phyloP scores from a whole-genome alignment of 1,140 invertebrate genomes.

The Olivierus martensii region DNA sequence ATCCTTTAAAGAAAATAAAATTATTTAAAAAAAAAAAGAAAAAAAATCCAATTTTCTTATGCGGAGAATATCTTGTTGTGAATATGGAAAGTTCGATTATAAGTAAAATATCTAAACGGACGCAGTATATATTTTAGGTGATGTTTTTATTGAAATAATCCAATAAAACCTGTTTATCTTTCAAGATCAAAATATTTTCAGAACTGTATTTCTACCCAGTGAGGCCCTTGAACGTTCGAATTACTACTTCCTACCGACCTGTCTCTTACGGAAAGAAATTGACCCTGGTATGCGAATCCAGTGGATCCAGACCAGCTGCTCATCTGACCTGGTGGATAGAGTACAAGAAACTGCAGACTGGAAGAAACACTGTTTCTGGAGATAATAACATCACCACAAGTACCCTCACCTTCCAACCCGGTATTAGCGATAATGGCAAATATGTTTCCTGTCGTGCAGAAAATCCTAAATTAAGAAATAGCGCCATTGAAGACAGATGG shows the following conservation, averaged over 20 bases:
- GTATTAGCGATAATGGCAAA: constrained; percentile 62
- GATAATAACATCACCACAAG: constrained; percentile 17
- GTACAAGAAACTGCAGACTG: constrained; percentile 13
- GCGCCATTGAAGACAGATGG: constrained; percentile 63
- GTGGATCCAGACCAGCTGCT: constrained; percentile 22
- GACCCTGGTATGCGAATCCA: constrained; percentile 19
- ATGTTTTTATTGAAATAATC: too few relatives aligned
- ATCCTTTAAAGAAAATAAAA: too few relatives aligned
- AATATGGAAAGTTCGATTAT: too few relatives aligned
- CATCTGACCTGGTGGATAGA: constrained; percentile 24
- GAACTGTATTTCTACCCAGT: constrained; percentile 2
- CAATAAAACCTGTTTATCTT: too few relatives aligned
- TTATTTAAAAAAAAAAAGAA: too few relatives aligned
- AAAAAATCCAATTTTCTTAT: too few relatives aligned
- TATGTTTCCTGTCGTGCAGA: constrained; percentile 66
- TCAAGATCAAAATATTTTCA: too few relatives aligned
- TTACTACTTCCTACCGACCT: constrained; percentile 26
- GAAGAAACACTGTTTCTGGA: constrained; percentile 15
- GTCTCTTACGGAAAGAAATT: constrained; percentile 21
- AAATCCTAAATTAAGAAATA: constrained; percentile 45
- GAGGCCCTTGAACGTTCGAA: constrained; percentile 60
- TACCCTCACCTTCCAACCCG: constrained; percentile 31
- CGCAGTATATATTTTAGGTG: too few relatives aligned
- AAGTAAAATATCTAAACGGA: too few relatives aligned
- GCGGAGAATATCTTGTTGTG: too few relatives aligned